Conservation (phyloP, 2,113 vertebrate genomes). For the Atrichornis clamosus region DNA sequence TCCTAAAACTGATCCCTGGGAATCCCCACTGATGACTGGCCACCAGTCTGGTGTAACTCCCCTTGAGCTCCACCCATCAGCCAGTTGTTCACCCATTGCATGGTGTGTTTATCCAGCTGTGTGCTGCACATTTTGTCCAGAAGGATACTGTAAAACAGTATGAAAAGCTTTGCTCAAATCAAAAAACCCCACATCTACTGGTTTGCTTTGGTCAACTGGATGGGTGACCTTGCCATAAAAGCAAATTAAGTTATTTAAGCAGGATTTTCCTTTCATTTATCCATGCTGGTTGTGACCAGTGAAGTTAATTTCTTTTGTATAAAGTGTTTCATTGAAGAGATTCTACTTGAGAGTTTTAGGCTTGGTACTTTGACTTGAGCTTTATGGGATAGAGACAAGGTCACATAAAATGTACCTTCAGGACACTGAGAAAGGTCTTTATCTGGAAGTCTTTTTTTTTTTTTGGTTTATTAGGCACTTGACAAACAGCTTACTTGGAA, state of each 20-base stretch:
- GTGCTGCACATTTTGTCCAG: not conserved
- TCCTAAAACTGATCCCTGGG: not conserved
- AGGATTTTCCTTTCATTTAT: not conserved
- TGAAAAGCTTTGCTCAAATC: not conserved
- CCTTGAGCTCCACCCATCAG: fast-evolving
- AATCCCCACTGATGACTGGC: not conserved
- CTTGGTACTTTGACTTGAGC: not conserved
- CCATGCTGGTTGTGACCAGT: not conserved
- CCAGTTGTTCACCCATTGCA: fast-evolving
- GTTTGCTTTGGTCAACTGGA: not conserved
- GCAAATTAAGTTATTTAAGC: not conserved
- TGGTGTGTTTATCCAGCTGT: not conserved
- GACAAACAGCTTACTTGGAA: not conserved
- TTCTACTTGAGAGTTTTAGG: not conserved
- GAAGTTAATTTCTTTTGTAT: not conserved
- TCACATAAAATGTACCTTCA: not conserved
- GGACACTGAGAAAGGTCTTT: not conserved
- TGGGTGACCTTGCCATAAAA: not conserved
- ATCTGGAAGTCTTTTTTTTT: too few species aligned
- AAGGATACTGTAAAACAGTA: not conserved
- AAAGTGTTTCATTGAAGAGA: not conserved
- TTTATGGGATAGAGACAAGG: not conserved
- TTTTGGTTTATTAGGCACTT: not conserved
- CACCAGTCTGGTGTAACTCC: not conserved
- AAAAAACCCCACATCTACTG: fast-evolving